phyloP scores from a whole-genome alignment of 2,797 vertebrate genomes.

The Bucorvus abyssinicus region DNA sequence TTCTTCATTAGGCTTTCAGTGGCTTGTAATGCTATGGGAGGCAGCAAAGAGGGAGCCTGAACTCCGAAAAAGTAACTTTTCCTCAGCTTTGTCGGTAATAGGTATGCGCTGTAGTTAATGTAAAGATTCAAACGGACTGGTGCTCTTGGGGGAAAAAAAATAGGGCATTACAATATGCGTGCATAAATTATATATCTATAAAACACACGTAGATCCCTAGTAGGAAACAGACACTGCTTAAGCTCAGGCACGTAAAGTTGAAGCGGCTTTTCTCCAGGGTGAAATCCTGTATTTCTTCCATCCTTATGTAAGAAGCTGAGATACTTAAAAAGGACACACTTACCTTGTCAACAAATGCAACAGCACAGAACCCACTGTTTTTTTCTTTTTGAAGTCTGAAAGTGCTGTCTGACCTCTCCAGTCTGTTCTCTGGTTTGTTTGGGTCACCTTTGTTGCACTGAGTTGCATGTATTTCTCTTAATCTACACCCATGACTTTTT shows the following conservation, averaged over 20 bases:
- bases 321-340: background rate
- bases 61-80: background rate
- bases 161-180: background rate
- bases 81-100: background rate
- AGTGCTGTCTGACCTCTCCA: background rate
- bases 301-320: background rate
- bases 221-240: background rate
- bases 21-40: background rate
- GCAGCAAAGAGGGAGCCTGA: background rate
- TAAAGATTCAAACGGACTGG: background rate
- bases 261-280: background rate
- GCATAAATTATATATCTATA: background rate
- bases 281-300: background rate
- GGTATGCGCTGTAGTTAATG: background rate
- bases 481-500: background rate
- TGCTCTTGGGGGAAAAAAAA: background rate
- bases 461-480: background rate
- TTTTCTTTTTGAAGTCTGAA: background rate
- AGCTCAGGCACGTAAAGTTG: background rate
- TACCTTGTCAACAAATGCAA: background rate
- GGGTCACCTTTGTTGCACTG: background rate
- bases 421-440: background rate
- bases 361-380: background rate
- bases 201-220: background rate
- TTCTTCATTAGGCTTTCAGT: slow-evolving; percentile 24